These are phyloP conservation scores for Netelia inedita DNA, from an alignment of 2,888 invertebrate genomes.

Conservation along the genomic window DNA sequence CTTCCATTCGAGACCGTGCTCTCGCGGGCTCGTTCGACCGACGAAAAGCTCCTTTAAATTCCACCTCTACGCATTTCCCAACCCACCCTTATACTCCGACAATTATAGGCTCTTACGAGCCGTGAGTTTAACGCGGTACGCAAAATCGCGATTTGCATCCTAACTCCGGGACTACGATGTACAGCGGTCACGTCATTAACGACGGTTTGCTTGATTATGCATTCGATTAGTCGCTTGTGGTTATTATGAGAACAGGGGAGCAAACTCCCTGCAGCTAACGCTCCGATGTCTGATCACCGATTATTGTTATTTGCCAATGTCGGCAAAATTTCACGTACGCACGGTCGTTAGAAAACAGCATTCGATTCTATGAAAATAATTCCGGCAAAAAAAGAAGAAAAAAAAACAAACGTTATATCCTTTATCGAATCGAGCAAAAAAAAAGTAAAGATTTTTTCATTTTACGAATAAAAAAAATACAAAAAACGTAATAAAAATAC, in stretches of 20 bases:
- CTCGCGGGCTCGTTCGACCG: constrained; percentile 1
- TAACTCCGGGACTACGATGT: constrained; percentile 5
- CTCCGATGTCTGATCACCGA: background rate
- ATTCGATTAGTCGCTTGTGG: constrained; percentile 45
- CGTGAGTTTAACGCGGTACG: constrained; percentile 25
- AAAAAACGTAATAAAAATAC: too few species aligned
- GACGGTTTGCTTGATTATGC: constrained; percentile 41
- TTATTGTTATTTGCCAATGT: background rate
- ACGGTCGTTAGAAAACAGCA: too few species aligned
- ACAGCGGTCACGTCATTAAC: constrained; percentile 41
- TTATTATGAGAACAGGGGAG: constrained; percentile 21
- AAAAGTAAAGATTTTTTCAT: too few species aligned
- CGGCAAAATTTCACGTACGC: background rate
- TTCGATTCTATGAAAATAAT: too few species aligned
- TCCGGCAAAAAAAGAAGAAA: background rate
- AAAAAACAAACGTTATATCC: background rate
- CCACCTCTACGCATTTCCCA: constrained; percentile 10
- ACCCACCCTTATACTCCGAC: constrained; percentile 1
- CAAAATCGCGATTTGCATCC: constrained; percentile 47
- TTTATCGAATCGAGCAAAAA: too few species aligned
- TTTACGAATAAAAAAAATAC: too few species aligned
- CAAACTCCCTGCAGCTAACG: constrained; percentile 3
- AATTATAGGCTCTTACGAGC: constrained; percentile 40
- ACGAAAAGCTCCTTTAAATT: constrained; percentile 63
- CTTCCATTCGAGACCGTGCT: constrained; percentile 30